Percentiles rank a stretch among this genome's conserved stretches.
Conservation (phyloP, 2,113 vertebrate species). For the Callocephalon fimbriatum region DNA sequence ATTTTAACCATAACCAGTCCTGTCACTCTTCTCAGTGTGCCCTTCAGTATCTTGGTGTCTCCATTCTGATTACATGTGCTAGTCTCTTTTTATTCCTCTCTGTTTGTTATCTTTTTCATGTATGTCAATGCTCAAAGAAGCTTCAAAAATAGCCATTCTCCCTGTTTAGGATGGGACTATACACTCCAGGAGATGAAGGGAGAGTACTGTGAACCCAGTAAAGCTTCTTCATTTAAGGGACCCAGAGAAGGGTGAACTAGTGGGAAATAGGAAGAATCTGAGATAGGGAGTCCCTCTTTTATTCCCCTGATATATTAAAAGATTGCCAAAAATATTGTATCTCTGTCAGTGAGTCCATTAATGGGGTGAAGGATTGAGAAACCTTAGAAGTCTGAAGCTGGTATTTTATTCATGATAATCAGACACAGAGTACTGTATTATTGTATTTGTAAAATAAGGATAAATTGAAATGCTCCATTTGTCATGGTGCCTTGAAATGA, state of each 20-base stretch:
- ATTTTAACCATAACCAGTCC: background rate
- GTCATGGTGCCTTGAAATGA: background rate
- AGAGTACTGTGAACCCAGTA: background rate
- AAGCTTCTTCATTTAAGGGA: background rate
- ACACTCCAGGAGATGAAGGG: background rate
- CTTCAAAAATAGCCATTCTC: background rate
- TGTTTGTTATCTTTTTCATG: background rate
- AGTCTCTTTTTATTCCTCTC: background rate
- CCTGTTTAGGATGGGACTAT: background rate
- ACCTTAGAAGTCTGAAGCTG: background rate
- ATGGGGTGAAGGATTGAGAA: background rate
- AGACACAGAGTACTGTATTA: background rate
- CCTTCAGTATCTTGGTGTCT: background rate
- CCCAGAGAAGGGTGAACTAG: background rate
- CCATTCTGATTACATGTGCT: background rate
- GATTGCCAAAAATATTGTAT: background rate
- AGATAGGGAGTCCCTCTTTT: background rate
- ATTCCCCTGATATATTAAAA: background rate
- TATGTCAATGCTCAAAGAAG: background rate
- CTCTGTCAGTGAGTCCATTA: background rate
- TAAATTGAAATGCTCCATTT: background rate
- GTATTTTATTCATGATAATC: background rate
- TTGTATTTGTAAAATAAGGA: background rate
- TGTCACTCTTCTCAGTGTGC: background rate
- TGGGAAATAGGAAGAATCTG: background rate